Percentiles rank a stretch among this genome's conserved stretches.
phyloP scores from a whole-genome alignment of 2,113 vertebrate genomes.

The Addax nasomaculatus region DNA sequence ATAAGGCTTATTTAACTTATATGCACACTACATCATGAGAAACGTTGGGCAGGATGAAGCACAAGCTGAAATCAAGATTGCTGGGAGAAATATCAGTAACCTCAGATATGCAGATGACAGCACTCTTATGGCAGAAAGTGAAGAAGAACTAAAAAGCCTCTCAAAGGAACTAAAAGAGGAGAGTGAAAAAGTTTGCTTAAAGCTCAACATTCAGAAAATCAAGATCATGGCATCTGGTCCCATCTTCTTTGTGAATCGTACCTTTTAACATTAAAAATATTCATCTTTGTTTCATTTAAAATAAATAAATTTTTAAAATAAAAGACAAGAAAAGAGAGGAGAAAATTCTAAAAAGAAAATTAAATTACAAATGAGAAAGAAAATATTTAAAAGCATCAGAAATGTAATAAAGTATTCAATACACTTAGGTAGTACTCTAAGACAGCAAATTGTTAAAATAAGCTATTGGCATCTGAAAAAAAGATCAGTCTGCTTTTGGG shows the following conservation, averaged over 20 bases:
- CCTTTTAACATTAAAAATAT: neutral
- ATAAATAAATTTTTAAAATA: neutral
- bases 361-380: constrained; percentile 35
- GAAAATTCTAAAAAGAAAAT: constrained; percentile 35
- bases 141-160: too few relatives aligned
- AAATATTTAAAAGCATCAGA: neutral
- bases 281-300: neutral
- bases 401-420: neutral
- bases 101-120: too few relatives aligned
- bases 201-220: too few relatives aligned
- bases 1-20: too few relatives aligned
- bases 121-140: too few relatives aligned
- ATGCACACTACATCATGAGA: too few relatives aligned
- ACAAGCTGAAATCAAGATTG: too few relatives aligned
- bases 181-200: too few relatives aligned
- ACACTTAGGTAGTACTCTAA: neutral
- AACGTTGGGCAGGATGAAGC: too few relatives aligned
- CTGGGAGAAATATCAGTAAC: too few relatives aligned
- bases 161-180: too few relatives aligned
- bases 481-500: neutral
- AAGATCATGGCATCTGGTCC: too few relatives aligned
- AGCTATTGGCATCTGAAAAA: neutral
- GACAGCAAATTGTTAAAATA: neutral
- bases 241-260: neutral
- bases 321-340: constrained; percentile 17